Conservation (phyloP, 2,888 invertebrate species). For the Hemaris fuciformis region DNA sequence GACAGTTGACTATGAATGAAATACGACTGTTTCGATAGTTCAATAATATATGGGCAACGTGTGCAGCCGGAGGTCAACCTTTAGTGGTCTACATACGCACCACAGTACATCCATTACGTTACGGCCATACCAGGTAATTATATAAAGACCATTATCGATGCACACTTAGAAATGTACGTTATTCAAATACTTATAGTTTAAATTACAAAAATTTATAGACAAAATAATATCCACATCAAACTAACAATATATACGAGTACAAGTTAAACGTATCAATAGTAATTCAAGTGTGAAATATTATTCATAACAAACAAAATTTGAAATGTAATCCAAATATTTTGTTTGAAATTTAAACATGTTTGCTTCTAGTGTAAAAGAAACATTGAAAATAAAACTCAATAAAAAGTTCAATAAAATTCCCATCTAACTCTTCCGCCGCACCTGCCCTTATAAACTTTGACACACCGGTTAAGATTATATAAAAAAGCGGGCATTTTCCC, state of each 20-base stretch:
- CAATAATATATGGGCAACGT: constrained; percentile 3
- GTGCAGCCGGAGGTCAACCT: constrained; percentile 7
- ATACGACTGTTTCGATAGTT: constrained; percentile 3
- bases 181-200: neutral
- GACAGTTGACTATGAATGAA: constrained; percentile 5
- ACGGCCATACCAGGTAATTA: neutral
- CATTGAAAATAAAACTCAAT: constrained; percentile 34
- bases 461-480: constrained; percentile 60
- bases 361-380: constrained; percentile 19
- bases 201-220: neutral
- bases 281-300: too few species aligned
- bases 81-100: neutral
- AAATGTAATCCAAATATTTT: too few species aligned
- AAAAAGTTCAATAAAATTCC: constrained; percentile 28
- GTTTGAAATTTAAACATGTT: neutral
- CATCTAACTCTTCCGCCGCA: constrained; percentile 57
- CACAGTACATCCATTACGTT: neutral
- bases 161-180: neutral
- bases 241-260: too few species aligned
- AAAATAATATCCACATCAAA: neutral
- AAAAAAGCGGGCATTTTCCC: constrained; percentile 74
- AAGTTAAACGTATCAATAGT: too few species aligned
- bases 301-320: too few species aligned
- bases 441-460: constrained; percentile 72
- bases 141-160: neutral